A percentile compares a stretch with the other conserved stretches of the same genome.
Evolutionary conservation across 2,113 vertebrate genomes (phyloP).

Genomic region (Epinephelus lanceolatus): DNA sequence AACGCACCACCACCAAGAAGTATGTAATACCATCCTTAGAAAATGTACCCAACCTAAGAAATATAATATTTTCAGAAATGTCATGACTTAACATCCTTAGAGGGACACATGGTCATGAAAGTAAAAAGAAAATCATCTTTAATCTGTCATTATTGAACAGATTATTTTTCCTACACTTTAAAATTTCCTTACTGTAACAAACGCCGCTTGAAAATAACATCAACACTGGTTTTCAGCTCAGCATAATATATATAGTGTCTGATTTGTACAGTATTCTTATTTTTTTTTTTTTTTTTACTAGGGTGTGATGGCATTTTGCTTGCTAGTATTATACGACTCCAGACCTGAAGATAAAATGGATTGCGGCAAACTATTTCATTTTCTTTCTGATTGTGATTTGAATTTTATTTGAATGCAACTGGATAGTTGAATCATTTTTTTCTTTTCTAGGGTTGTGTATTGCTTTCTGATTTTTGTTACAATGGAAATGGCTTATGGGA

Average conservation of each 20-base stretch:
- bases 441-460: too few relatives aligned
- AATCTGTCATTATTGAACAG: background rate
- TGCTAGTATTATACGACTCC: background rate
- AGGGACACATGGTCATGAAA: background rate
- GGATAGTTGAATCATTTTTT: background rate
- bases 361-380: background rate
- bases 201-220: too few relatives aligned
- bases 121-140: background rate
- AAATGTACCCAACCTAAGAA: background rate
- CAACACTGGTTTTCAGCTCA: background rate
- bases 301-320: background rate
- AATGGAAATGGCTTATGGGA: too few relatives aligned
- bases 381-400: background rate
- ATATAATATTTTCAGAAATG: background rate
- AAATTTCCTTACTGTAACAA: background rate
- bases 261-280: background rate
- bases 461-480: too few relatives aligned
- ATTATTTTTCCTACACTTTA: background rate
- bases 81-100: background rate
- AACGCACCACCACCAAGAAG: conserved; percentile 90
- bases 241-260: background rate
- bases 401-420: background rate
- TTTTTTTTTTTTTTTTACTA: background rate
- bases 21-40: conserved; percentile 67
- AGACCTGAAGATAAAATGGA: background rate